Evolutionary conservation across 2,888 invertebrate species (phyloP), one percentile per base, ranked within the genome.

Genomic region (Lottia gigantea): DNA sequence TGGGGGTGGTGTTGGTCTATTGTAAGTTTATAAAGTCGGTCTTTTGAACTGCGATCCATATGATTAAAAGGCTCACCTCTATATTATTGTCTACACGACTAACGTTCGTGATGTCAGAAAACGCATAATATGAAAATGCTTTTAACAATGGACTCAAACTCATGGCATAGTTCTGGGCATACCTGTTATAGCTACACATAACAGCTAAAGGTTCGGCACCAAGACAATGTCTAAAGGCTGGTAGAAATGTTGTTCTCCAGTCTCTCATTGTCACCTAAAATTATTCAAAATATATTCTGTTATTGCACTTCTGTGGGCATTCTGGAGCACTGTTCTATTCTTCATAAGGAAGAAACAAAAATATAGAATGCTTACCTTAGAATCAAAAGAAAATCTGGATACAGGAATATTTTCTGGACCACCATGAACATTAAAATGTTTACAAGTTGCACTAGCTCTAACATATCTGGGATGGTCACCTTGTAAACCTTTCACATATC

Each of bases 361-460:
- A 62, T 8, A 31, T 7, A n/a, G 4, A 25, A 12, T 40, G 25
- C 65, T 69, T 75, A 82, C 82, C 78, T 79, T 77, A 12, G 82
- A 75, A 71, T 82, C 76, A 75, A 82, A 82, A 14, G 76, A 78
- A 66, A 82, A 79, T 61, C 81, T 71, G 2, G 79, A 79, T 0
- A 74, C 75, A 64, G 86, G 79, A 16, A 83, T 80, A 71, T 86
- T 83, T 68, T 86, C 86, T 19, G 86, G 86, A 1, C 86, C 86
- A 23, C 80, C 82, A 67, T 86, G 79, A 12, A 78, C 83, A 71
- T 82, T 84, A 49, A 86, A 83, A 69, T 86, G 86, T 76, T 86
- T 86, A 71, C 86, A 86, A 6, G 85, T 85, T 12, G 84, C 85
- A 70, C 76, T 85, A 2, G 84, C 80, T 64, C 76, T 70, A n/a